Base-by-base conservation (phyloP, 1,140 invertebrate species). In the Drosophila navojoa region DNA sequence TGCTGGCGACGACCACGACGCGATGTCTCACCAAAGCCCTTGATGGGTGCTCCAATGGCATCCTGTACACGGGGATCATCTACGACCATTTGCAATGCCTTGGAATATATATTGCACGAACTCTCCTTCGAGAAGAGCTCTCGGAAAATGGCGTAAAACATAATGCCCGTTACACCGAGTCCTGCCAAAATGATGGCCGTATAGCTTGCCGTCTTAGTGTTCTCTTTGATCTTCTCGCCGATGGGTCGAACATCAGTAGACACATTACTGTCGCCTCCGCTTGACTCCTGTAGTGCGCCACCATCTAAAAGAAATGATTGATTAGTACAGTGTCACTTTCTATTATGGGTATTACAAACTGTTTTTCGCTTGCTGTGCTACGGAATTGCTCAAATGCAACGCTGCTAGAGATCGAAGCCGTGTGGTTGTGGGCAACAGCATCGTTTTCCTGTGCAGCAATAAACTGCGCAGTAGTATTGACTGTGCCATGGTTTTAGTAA, bases 111-210 rank as follows among this genome's bases (percentile, higher is more conserved):
- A 80, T 95, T 96, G 93, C 96, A 97, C 0, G 96, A 95, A 92
- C 97, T 98, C 76, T 96, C 95, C 75, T 94, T 95, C 4, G 97
- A 98, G 93, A 98, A 98, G 19, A 98, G 92, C 92, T 98, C 97
- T 62, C 94, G 94, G 77, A 97, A 96, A 70, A 98, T 94, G 42
- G 95, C 94, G 91, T 96, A 98, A 80, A 97, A 95, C 91, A 98
- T 95, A 3, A 95, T 91, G 52, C 95, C 95, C 25, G 96, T 97
- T 0, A 97, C 94, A 22, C 95, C 95, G 47, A 97, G 82, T 15
- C 97, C 97, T 35, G 94, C 91, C 32, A 97, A 64, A 59, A 98
- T 97, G n/a, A 98, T 94, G 10, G 95, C 95, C 69, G 96, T 93
- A 81, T 98, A 97, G 50, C 95, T 96, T 40, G 94, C 95, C 74